Base-by-base conservation (phyloP, 1,140 invertebrate genomes). In the Zelostemma sp. region DNA sequence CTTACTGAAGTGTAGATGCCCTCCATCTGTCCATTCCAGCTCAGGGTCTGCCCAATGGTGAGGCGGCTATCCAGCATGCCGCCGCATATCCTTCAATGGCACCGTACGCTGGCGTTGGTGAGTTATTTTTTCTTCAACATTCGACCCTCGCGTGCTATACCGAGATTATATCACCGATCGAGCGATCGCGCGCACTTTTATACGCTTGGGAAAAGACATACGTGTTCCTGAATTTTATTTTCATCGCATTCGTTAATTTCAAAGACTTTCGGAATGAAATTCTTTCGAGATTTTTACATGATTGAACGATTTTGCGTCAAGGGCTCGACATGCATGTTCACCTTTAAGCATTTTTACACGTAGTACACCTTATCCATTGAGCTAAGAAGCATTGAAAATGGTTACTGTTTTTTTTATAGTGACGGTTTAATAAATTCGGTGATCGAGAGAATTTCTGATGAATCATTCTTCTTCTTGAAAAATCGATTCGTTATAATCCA, bases 11-110 rank as follows among this genome's bases (percentile, higher is more conserved):
- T 87, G 80, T 88, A 89, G 89, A 89, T 88, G 86, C 86, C 82
- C 87, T 90, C 78, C 88, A 89, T 87, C 82, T 93, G 85, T 92
- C 92, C 80, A 93, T 95, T 89, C 90, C 93, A 89, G 93, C 94
- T 74, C 93, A 95, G 87, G 93, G 93, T 67, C 87, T 96, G 79
- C 90, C 93, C 70, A 96, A 96, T 85, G 95, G 95, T 68, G 95
- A 96, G 59, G 88, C 89, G 58, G 92, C 94, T 40, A 88, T 95
- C 60, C 93, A 94, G 82, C 93, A 94, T 85, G 90, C 92, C 75
- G 84, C 85, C 70, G 91, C 91, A 72, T 96, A 95, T 87, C 89
- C 94, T 64, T 92, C 93, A 78, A 94, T 97, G 88, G 93, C 93
- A 86, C 92, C 94, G 62, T 97, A 96, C 87, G 91, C 93, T 67